Evolutionary conservation across 2,113 vertebrate species (phyloP).

Genomic region (Zonotrichia leucophrys): DNA sequence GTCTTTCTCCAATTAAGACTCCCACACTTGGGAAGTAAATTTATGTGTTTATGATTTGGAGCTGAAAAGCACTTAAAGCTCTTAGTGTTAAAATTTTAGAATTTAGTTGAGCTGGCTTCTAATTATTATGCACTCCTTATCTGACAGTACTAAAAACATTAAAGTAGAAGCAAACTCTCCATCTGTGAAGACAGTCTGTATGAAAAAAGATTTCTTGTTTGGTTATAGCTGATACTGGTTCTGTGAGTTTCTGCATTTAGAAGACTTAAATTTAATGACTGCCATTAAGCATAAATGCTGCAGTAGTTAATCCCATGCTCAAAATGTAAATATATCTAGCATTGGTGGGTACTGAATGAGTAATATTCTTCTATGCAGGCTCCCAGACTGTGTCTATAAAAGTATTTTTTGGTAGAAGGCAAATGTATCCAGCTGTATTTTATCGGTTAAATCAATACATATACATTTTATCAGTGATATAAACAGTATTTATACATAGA

Average conservation of each 20-base stretch:
- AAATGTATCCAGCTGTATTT: neutral
- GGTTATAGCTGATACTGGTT: neutral
- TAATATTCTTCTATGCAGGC: neutral
- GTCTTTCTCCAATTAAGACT: neutral
- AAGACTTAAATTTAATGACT: neutral
- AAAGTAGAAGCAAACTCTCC: neutral
- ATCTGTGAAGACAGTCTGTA: neutral
- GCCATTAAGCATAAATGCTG: neutral
- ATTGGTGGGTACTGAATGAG: neutral
- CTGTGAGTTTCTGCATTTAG: neutral
- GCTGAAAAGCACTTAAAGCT: neutral
- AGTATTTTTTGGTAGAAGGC: neutral
- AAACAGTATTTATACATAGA: neutral
- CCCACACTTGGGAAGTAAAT: neutral
- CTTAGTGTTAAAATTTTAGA: neutral
- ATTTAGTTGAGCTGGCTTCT: neutral
- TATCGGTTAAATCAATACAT: neutral
- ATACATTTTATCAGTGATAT: neutral
- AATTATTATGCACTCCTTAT: neutral
- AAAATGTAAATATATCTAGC: neutral
- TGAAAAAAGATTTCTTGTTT: neutral
- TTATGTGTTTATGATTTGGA: neutral
- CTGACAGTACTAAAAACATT: neutral
- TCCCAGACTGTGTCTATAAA: neutral
- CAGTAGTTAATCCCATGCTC: neutral